Percentiles rank a stretch among this genome's conserved stretches.
These are phyloP conservation scores for Hyles vespertilio DNA, from an alignment of 1,140 invertebrate species.

Conservation along the genomic window DNA sequence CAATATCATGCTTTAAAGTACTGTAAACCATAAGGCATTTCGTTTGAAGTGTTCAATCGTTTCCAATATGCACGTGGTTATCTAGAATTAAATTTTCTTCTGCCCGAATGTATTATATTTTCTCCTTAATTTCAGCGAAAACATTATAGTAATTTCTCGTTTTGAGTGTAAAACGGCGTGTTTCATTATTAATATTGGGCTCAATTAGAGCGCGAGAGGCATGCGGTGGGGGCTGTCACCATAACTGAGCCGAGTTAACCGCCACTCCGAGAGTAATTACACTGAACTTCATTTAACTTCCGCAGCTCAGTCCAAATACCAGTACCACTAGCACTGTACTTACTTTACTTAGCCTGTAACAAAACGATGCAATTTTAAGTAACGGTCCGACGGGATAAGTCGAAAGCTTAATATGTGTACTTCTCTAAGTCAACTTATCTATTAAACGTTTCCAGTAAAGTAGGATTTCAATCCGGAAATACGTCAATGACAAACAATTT, in stretches of 20 bases:
- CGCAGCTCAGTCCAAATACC: slow-evolving; percentile 62
- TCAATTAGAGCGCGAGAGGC: slow-evolving; percentile 40
- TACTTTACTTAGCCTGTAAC: slow-evolving; percentile 59
- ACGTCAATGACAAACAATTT: too few species aligned
- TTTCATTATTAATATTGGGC: slow-evolving; percentile 43
- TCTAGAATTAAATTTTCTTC: too few species aligned
- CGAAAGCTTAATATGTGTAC: slow-evolving; percentile 30
- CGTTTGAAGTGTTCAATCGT: too few species aligned
- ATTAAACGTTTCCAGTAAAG: neutral
- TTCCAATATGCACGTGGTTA: too few species aligned
- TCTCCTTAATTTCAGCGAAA: too few species aligned
- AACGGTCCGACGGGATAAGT: slow-evolving; percentile 38
- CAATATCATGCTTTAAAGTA: too few species aligned
- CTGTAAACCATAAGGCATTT: too few species aligned
- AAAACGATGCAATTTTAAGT: slow-evolving; percentile 60
- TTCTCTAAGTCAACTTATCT: slow-evolving; percentile 15
- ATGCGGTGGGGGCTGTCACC: slow-evolving; percentile 48
- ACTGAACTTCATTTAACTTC: slow-evolving; percentile 70
- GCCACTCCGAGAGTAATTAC: slow-evolving; percentile 66
- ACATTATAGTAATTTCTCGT: neutral
- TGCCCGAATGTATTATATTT: too few species aligned
- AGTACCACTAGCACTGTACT: slow-evolving; percentile 55
- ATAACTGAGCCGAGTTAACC: slow-evolving; percentile 55
- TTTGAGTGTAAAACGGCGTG: slow-evolving; percentile 11
- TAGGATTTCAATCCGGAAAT: too few species aligned